Conservation (phyloP, 2,113 vertebrate species). For the Larimichthys crocea region DNA sequence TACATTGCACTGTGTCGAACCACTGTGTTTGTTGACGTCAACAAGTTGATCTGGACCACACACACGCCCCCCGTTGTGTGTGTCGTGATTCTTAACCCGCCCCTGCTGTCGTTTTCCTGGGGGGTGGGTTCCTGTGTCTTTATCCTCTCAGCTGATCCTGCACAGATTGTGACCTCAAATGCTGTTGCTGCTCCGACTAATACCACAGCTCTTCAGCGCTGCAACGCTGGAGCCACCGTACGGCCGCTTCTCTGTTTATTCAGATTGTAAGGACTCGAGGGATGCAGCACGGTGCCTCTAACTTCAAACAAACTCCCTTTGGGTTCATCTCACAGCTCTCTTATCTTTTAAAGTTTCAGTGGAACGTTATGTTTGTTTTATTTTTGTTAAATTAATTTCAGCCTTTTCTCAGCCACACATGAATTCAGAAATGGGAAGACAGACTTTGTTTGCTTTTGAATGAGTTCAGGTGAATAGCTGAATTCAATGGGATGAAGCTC, state of each 20-base stretch:
- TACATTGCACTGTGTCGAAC: not conserved
- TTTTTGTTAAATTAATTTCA: conserved; percentile 14
- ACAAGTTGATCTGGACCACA: conserved; percentile 42
- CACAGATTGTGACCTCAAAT: conserved; percentile 57
- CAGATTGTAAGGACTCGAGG: not conserved
- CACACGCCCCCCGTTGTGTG: conserved; percentile 5
- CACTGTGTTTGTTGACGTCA: conserved; percentile 39
- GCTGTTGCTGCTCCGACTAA: conserved; percentile 28
- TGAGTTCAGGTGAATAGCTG: not conserved
- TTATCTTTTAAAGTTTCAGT: conserved; percentile 7
- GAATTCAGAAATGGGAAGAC: conserved; percentile 30
- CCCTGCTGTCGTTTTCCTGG: conserved; percentile 32
- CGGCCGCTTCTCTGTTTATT: conserved; percentile 5
- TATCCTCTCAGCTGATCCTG: conserved; percentile 40
- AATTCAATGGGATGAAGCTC: not conserved
- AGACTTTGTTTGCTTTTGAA: conserved; percentile 3
- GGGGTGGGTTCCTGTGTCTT: not conserved
- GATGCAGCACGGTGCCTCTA: conserved; percentile 7
- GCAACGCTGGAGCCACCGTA: conserved; percentile 1
- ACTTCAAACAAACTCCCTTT: conserved; percentile 44
- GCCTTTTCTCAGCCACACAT: conserved; percentile 23
- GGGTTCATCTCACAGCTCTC: conserved; percentile 30
- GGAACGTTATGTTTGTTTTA: not conserved
- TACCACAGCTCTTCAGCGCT: conserved; percentile 17
- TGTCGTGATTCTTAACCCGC: conserved; percentile 19